Evolutionary conservation across 2,888 invertebrate species (phyloP).

Genomic region (Buathra laborator): DNA sequence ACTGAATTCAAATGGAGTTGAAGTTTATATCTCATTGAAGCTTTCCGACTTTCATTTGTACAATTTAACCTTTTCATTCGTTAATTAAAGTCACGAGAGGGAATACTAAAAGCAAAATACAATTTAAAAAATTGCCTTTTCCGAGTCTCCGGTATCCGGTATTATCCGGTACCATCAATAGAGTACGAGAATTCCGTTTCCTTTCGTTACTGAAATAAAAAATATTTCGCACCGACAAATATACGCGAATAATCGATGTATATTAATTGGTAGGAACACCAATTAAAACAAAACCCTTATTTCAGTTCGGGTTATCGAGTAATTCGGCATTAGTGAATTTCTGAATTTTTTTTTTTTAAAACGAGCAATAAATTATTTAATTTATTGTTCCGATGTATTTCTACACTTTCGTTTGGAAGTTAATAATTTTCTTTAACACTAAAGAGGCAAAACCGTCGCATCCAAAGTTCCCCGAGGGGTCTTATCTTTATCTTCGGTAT

Average conservation of each 20-base stretch:
- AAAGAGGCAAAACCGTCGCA: not conserved
- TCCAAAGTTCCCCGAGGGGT: not conserved
- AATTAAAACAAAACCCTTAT: not conserved
- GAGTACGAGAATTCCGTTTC: too few relatives aligned
- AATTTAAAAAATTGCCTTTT: too few relatives aligned
- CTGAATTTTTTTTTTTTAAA: too few relatives aligned
- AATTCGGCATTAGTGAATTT: not conserved
- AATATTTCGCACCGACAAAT: not conserved
- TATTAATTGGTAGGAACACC: too few relatives aligned
- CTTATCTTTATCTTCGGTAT: not conserved
- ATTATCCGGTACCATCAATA: not conserved
- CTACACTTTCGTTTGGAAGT: not conserved
- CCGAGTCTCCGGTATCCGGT: not conserved
- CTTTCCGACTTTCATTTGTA: conserved; percentile 7
- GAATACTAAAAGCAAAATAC: not conserved
- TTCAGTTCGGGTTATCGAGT: not conserved
- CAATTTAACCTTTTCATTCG: not conserved
- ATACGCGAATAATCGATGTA: not conserved
- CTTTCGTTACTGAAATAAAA: too few relatives aligned
- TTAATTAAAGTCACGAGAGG: not conserved
- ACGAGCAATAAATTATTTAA: not conserved
- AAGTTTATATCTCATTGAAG: conserved; percentile 18
- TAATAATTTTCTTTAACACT: not conserved
- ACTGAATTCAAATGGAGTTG: conserved; percentile 47
- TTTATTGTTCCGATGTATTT: not conserved